Evolutionary conservation across 2,797 vertebrate species (phyloP), one percentile per base, ranked within the genome.

Genomic region (Rhynchotus rufescens): DNA sequence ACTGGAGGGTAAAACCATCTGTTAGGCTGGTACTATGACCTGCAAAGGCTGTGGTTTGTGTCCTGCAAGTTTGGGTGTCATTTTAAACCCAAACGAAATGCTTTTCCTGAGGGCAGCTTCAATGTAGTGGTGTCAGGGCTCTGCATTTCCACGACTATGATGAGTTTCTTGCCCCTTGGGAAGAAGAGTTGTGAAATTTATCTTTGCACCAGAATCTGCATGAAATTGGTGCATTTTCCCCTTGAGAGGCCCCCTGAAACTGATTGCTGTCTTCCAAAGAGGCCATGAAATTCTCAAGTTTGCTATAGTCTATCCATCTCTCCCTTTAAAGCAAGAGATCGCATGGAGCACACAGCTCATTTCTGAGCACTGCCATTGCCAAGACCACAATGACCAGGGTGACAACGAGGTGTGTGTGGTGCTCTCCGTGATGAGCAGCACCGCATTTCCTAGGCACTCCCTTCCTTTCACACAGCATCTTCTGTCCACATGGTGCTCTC

Each of bases 321-420:
- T 74, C 25, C 16, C 25, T 20, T 42, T n/a, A 0, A 3, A 73
- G 56, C 0, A 3, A 45, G 45, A 0, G 2, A 60, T 13, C 32
- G 2, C 13, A 57, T 47, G 34, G 47, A 85, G 26, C 8, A 23
- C 0, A 14, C 34, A 7, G 40, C 3, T 4, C 9, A 14, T 15
- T 69, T 56, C 17, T 2, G 1, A 2, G 12, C 0, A 4, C 52
- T 32, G 36, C 36, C 1, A 2, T 9, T 4, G 52, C 36, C 52
- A 68, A 22, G 42, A 23, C 5, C 23, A 25, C 23, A 13, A 25
- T 13, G 49, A 51, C 49, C 32, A 17, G 3, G n/a, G 52, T 15
- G 54, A 67, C 9, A 8, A 19, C 1, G 3, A 52, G 36, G 45
- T 0, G 0, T 15, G 52, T 1, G 4, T 3, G 2, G 16, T 0